phyloP scores from a whole-genome alignment of 2,113 vertebrate genomes.

The Bos indicus region DNA sequence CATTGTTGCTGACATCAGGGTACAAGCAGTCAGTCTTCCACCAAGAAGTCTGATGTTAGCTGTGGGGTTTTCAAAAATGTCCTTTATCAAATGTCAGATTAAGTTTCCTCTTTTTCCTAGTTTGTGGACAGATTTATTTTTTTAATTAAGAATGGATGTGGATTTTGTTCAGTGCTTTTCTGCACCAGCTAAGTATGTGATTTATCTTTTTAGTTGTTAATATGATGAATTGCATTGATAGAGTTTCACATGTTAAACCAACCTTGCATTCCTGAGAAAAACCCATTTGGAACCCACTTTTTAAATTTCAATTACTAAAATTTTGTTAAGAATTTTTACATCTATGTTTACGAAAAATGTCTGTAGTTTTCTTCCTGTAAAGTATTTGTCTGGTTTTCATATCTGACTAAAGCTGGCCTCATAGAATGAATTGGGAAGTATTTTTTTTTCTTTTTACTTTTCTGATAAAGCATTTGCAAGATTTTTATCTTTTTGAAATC shows the following conservation, averaged over 20 bases:
- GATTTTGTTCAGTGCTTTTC: neutral
- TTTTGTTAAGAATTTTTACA: neutral
- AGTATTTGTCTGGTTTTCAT: neutral
- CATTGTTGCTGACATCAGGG: neutral
- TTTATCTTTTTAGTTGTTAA: neutral
- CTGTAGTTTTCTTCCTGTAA: neutral
- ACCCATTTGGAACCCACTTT: neutral
- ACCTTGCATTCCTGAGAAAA: constrained; percentile 8
- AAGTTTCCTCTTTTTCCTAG: neutral
- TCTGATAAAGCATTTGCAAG: neutral
- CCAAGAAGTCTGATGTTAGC: neutral
- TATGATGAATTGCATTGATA: neutral
- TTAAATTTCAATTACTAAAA: neutral
- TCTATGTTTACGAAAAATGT: neutral
- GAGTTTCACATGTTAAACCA: neutral
- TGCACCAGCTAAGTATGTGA: neutral
- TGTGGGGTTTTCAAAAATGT: neutral
- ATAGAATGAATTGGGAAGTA: neutral
- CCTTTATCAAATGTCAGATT: neutral
- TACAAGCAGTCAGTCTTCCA: neutral
- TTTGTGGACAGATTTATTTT: neutral
- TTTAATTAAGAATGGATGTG: neutral
- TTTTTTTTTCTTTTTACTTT: neutral
- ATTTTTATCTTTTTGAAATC: neutral
- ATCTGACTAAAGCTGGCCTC: neutral